Conservation (phyloP, 1,140 invertebrate species). For the Drosophila bifasciata region DNA sequence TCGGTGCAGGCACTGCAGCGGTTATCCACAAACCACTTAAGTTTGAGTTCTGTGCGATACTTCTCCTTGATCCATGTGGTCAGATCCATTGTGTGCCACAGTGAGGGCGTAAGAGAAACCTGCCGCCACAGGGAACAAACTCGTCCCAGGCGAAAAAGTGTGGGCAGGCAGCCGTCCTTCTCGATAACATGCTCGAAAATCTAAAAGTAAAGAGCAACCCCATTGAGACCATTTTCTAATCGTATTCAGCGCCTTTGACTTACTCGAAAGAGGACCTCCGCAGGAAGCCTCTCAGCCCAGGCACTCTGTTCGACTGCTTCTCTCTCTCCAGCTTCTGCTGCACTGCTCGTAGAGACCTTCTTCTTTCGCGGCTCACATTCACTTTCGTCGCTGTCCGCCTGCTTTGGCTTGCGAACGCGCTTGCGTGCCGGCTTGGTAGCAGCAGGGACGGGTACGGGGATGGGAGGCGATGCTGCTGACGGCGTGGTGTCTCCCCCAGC, state of each 20-base stretch:
- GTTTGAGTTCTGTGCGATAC: constrained; percentile 89
- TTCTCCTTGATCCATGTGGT: constrained; percentile 89
- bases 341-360: constrained; percentile 44
- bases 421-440: constrained; percentile 79
- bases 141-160: constrained; percentile 88
- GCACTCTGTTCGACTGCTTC: constrained; percentile 85
- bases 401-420: constrained; percentile 84
- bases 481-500: constrained; percentile 38
- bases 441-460: constrained; percentile 22
- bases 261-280: constrained; percentile 86
- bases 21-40: constrained; percentile 91
- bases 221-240: not conserved
- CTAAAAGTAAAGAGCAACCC: constrained; percentile 58
- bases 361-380: constrained; percentile 85
- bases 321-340: constrained; percentile 49
- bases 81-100: constrained; percentile 92
- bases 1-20: constrained; percentile 89
- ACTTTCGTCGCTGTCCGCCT: constrained; percentile 85
- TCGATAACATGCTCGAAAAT: constrained; percentile 89
- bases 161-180: constrained; percentile 89
- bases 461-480: constrained; percentile 12
- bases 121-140: constrained; percentile 91
- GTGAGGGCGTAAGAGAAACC: constrained; percentile 87
- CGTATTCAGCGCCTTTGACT: not conserved
- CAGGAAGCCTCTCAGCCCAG: constrained; percentile 87